Base-by-base conservation (phyloP, 1,140 invertebrate genomes). In the Lasioglossum baleicum region DNA sequence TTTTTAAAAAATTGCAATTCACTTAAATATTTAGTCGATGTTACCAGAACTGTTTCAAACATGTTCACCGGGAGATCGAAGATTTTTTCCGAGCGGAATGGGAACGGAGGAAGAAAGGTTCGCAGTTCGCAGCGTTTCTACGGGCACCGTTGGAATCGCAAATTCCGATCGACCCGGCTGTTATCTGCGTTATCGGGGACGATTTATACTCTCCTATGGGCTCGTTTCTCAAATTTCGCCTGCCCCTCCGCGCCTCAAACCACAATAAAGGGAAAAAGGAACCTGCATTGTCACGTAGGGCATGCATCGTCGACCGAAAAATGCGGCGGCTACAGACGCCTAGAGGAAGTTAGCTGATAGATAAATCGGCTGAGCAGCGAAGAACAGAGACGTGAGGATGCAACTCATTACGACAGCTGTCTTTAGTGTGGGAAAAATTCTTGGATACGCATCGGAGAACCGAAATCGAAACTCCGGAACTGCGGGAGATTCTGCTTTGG, bases 381-480 rank as follows among this genome's bases (percentile, higher is more conserved):
- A 40, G 56, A 61, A 78, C 31, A 78, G 58, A 72, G 48, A 91
- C 91, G 92, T 92, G 91, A 92, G 92, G 91, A 91, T 92, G 92
- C 92, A 93, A 93, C 91, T 92, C 91, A 92, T 93, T 93, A 93
- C 87, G 88, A 90, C 92, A 92, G 91, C 91, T 92, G 91, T 91
- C 85, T 86, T 89, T 84, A 81, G 82, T 91, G 89, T 92, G 92
- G 90, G 91, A 93, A 92, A 92, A 89, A 88, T 84, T 81, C 53
- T 75, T 31, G 85, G 82, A 81, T 82, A 86, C 82, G 79, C 77
- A 88, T 87, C 87, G 79, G 80, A 71, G 82, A 69, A 63, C 69
- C 44, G 69, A 70, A 48, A 78, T 83, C 77, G 61, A 71, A 63
- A 63, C 26, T n/a, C 48, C 26, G n/a, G 71, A 68, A 48, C 20